Percentiles rank a stretch among this genome's conserved stretches.
Evolutionary conservation across 2,888 invertebrate species (phyloP).

Genomic region (Campoletis raptor): DNA sequence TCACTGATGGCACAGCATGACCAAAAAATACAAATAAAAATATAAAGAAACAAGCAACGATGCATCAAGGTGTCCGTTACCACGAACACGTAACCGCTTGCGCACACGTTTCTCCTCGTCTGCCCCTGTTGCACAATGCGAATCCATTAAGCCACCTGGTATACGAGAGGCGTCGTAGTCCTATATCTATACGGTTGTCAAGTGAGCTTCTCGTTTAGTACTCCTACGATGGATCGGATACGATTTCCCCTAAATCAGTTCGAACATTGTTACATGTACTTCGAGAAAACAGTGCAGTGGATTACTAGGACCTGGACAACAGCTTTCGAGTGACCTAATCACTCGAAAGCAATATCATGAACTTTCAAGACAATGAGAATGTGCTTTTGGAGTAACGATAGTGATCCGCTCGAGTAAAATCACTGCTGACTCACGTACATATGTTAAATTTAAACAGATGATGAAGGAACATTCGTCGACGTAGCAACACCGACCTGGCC

Average conservation of each 20-base stretch:
- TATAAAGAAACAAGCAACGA: neutral
- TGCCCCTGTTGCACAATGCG: conserved; percentile 46
- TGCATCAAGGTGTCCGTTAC: conserved; percentile 12
- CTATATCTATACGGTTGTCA: neutral
- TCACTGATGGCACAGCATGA: conserved; percentile 2
- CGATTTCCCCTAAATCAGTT: conserved; percentile 57
- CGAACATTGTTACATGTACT: conserved; percentile 31
- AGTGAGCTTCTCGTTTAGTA: conserved; percentile 2
- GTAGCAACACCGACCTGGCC: neutral
- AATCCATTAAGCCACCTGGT: conserved; percentile 60
- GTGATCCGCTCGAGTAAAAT: neutral
- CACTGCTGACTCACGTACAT: neutral
- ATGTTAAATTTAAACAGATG: neutral
- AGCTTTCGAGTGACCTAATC: conserved; percentile 6
- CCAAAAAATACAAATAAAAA: neutral
- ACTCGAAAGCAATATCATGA: neutral
- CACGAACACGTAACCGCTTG: conserved; percentile 12
- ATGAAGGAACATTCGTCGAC: neutral
- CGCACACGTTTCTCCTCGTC: neutral
- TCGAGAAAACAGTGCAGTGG: neutral
- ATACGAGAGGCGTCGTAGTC: conserved; percentile 5
- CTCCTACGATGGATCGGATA: conserved; percentile 47
- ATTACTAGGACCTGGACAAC: conserved; percentile 23
- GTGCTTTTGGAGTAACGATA: neutral
- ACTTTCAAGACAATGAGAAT: neutral